Percentiles rank a stretch among this genome's conserved stretches.
phyloP scores from a whole-genome alignment of 2,888 invertebrate genomes.

The Eristalinus aeneus region DNA sequence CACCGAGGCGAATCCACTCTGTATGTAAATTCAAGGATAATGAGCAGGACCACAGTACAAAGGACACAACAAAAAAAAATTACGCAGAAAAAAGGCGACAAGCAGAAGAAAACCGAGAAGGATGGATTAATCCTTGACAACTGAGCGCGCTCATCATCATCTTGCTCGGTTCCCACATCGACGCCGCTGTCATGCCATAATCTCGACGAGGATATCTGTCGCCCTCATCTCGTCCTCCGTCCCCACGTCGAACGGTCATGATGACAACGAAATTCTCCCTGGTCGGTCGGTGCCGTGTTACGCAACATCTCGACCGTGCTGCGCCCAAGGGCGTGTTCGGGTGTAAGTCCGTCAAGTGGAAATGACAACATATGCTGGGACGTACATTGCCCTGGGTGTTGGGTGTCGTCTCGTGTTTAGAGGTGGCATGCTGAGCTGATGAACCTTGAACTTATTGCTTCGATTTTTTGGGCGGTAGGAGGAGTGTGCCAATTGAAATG shows the following conservation, averaged over 20 bases:
- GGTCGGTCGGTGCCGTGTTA: neutral
- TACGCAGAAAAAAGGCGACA: neutral
- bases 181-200: constrained; percentile 16
- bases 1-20: neutral
- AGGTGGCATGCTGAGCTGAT: neutral
- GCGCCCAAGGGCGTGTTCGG: constrained; percentile 32
- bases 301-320: neutral
- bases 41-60: neutral
- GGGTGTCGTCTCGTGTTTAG: neutral
- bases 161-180: neutral
- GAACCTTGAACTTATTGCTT: neutral
- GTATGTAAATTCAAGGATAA: neutral
- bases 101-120: neutral
- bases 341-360: constrained; percentile 24
- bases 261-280: neutral
- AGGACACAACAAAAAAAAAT: neutral
- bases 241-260: neutral
- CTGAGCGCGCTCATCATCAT: neutral
- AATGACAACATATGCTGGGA: constrained; percentile 13
- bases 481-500: neutral
- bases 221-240: neutral
- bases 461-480: neutral
- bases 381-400: neutral
- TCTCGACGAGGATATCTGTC: constrained; percentile 6
- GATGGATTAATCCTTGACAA: constrained; percentile 13